Evolutionary conservation across 2,797 vertebrate species (phyloP).

Genomic region (Manis crassicaudata): DNA sequence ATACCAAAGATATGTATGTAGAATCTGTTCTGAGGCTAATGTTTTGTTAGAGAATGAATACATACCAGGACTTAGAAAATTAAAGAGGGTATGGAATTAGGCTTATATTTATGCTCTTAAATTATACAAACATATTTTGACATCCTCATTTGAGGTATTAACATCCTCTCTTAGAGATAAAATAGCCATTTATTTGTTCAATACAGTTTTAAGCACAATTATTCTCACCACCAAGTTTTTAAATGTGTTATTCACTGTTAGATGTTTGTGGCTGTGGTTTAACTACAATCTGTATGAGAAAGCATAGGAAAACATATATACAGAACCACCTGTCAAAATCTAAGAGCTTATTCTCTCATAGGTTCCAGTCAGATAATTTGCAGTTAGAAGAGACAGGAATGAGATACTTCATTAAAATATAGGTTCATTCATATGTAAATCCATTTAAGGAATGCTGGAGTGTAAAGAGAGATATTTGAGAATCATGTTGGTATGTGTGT

Average conservation of each 20-base stretch:
- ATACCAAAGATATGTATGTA: not conserved
- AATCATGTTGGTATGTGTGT: not conserved
- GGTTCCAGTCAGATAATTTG: not conserved
- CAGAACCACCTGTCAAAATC: not conserved
- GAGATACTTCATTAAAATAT: conserved; percentile 34
- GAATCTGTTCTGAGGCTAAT: not conserved
- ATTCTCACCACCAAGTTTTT: not conserved
- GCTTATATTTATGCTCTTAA: conserved; percentile 37
- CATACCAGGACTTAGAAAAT: not conserved
- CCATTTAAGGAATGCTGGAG: not conserved
- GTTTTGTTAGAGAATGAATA: conserved; percentile 45
- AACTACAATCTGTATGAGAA: conserved; percentile 16
- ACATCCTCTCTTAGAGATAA: not conserved
- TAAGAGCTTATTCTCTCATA: not conserved
- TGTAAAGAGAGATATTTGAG: conserved; percentile 9
- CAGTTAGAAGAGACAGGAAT: not conserved
- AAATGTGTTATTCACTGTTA: not conserved
- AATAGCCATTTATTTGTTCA: not conserved
- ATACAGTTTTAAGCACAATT: not conserved
- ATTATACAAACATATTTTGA: conserved; percentile 46
- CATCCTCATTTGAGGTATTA: not conserved
- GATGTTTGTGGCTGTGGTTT: not conserved
- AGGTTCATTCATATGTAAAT: not conserved
- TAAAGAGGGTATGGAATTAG: conserved; percentile 39
- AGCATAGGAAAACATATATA: not conserved